Base-by-base conservation (phyloP, 2,797 vertebrate species). In the Gymnothorax reevesii region DNA sequence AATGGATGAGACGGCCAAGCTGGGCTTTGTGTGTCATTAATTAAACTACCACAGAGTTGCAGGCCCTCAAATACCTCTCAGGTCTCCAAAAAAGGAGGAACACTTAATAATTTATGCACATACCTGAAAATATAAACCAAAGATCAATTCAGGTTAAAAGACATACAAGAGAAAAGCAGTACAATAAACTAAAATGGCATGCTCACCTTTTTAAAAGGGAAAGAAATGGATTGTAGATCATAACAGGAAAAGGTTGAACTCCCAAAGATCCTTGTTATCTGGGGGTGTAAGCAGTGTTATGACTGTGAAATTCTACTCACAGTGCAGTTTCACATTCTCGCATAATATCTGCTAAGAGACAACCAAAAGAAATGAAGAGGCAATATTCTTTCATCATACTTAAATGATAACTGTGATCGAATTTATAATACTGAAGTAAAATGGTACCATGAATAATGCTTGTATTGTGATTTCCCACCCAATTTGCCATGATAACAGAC, bases 371-470 rank as follows among this genome's bases (percentile, higher is more conserved):
- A 80, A 80, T 55, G 20, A 33, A 80, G 77, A 80, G 77, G 52
- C 73, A 77, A 77, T 17, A 20, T 49, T 42, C 73, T 52, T 17
- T 77, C 52, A 20, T 54, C 52, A 80, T 55, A 80, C 77, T 55
- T 8, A 22, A 55, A 69, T 25, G 64, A 22, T 54, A 71, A 55
- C 20, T n/a, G 52, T 2, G 8, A 80, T 80, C 5, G 55, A 12
- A 7, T 54, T 80, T 54, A n/a, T 55, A 80, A 80, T 80, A 12
- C 20, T 80, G 77, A 80, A 80, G 77, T 80, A 22, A 80, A 80
- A 55, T 80, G 77, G 17, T 80, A 4, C 52, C n/a, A 2, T 80
- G 52, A 80, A 80, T 80, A 55, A 80, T 80, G 49, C 55, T 33
- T 55, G 77, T 54, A 7, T 20, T 49, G 42, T 77, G 20, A 49